Percentiles rank a stretch among this genome's conserved stretches.
phyloP scores from a whole-genome alignment of 2,888 invertebrate genomes.

The Volucella inanis region DNA sequence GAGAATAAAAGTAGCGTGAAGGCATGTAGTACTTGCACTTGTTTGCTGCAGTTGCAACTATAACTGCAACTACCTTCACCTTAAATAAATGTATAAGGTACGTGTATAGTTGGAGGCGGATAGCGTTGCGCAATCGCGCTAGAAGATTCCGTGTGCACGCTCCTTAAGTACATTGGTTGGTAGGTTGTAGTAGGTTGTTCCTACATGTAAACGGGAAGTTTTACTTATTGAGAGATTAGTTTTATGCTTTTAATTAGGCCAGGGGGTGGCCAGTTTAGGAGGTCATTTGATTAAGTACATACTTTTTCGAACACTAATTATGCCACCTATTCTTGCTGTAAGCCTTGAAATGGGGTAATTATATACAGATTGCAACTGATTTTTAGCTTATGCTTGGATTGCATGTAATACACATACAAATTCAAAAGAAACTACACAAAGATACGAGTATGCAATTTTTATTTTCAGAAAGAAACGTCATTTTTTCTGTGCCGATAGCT shows the following conservation, averaged over 20 bases:
- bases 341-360: constrained; percentile 23
- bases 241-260: constrained; percentile 45
- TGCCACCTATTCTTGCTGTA: constrained; percentile 36
- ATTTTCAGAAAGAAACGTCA: not conserved
- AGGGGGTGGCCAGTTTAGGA: constrained; percentile 49
- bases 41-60: not conserved
- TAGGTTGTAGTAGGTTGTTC: too few relatives aligned
- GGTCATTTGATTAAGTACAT: constrained; percentile 18
- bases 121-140: constrained; percentile 69
- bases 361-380: constrained; percentile 26
- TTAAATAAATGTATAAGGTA: constrained; percentile 20
- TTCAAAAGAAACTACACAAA: too few relatives aligned
- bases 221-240: constrained; percentile 20
- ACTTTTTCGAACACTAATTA: constrained; percentile 7
- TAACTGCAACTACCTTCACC: constrained; percentile 1
- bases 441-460: too few relatives aligned
- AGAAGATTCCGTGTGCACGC: constrained; percentile 30
- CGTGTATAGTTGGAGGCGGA: constrained; percentile 10
- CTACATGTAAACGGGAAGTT: constrained; percentile 42
- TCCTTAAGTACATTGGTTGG: constrained; percentile 43
- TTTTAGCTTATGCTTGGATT: constrained; percentile 21
- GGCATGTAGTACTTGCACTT: constrained; percentile 67
- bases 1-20: constrained; percentile 15
- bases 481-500: not conserved
- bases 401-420: constrained; percentile 35